A percentile compares a stretch with the other conserved stretches of the same genome.
Evolutionary conservation across 2,113 vertebrate species (phyloP).

Genomic region (Pardalotus punctatus): DNA sequence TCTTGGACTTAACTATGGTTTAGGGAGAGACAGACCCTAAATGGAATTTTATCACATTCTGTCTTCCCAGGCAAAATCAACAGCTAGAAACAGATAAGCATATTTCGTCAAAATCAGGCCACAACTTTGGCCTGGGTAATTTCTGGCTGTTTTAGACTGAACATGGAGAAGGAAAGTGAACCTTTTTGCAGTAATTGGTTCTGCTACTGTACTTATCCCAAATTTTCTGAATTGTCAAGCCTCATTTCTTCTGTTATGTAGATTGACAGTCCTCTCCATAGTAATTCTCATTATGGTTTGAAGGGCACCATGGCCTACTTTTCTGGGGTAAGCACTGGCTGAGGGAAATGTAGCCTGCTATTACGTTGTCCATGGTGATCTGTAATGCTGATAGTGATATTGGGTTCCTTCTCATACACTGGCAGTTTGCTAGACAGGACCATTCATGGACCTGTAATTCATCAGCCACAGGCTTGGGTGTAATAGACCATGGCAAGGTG

Average conservation of each 20-base stretch:
- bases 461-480: not conserved
- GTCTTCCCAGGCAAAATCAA: not conserved
- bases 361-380: not conserved
- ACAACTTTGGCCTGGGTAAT: not conserved
- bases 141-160: not conserved
- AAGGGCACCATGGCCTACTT: constrained; percentile 54
- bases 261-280: constrained; percentile 7
- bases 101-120: not conserved
- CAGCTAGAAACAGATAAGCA: not conserved
- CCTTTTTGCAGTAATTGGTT: constrained; percentile 8
- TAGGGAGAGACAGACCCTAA: not conserved
- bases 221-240: constrained; percentile 46
- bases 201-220: constrained; percentile 20
- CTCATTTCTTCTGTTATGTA: constrained; percentile 36
- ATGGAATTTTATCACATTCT: not conserved
- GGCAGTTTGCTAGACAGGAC: not conserved
- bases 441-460: constrained; percentile 8
- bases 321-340: not conserved
- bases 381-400: not conserved
- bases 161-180: not conserved
- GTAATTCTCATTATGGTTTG: constrained; percentile 17
- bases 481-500: not conserved
- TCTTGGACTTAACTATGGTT: not conserved
- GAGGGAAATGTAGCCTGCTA: not conserved
- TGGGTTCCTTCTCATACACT: not conserved